Evolutionary conservation across 2,888 invertebrate species (phyloP).

Genomic region (Cantharis nigra): DNA sequence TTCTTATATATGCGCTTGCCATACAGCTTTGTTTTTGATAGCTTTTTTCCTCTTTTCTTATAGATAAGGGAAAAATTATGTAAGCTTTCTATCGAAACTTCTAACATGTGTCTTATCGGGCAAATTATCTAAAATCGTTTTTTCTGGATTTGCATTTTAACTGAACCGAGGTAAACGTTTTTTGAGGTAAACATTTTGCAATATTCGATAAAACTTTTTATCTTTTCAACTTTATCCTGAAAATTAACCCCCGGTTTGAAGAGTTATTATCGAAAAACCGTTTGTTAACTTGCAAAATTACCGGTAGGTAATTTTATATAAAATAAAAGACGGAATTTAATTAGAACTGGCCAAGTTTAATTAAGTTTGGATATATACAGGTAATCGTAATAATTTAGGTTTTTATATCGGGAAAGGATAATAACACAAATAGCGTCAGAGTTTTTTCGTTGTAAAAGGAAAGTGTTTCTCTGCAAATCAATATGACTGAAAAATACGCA

Average conservation of each 20-base stretch:
- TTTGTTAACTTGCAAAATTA: not conserved
- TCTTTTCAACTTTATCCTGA: not conserved
- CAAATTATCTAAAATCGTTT: not conserved
- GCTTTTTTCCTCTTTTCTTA: not conserved
- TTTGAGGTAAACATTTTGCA: not conserved
- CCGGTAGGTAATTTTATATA: not conserved
- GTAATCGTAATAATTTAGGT: not conserved
- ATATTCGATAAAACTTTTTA: not conserved
- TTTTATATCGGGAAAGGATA: not conserved
- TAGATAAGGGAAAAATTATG: not conserved
- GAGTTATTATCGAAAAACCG: not conserved
- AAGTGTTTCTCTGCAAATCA: not conserved
- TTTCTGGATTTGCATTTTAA: not conserved
- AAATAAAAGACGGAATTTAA: not conserved
- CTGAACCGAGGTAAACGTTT: not conserved
- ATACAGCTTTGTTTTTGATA: not conserved
- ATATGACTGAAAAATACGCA: not conserved
- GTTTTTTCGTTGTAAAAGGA: not conserved
- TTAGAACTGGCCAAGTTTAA: not conserved
- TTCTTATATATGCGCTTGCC: not conserved
- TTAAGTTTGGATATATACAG: not conserved
- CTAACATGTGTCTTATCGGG: not conserved
- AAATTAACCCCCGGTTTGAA: not conserved
- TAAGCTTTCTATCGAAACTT: not conserved
- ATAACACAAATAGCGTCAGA: not conserved